A percentile compares a stretch with the other conserved stretches of the same genome.
These are phyloP conservation scores for Apostichopus parvimensis DNA, from an alignment of 35 echinoderm and acorn worm genomes.

Conservation along the genomic window DNA sequence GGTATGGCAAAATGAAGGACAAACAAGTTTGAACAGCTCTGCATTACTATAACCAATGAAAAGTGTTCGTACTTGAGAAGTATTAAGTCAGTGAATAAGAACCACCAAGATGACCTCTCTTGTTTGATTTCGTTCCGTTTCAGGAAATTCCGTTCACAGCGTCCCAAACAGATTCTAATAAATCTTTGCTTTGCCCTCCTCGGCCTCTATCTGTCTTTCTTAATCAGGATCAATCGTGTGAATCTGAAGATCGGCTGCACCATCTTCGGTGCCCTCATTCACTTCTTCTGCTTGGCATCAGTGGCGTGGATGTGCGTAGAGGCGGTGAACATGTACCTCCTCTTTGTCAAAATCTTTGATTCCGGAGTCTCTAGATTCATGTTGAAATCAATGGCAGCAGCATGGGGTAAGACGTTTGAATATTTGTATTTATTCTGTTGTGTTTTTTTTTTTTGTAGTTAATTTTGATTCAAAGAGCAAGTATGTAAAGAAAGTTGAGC, in stretches of 20 bases:
- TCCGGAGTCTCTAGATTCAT: conserved; percentile 33
- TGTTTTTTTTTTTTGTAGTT: no score
- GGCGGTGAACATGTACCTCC: conserved; percentile 65
- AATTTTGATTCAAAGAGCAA: no score
- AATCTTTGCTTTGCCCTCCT: conserved; percentile 50
- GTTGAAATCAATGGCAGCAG: conserved; percentile 15
- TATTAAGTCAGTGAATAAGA: no score
- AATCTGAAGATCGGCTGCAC: conserved; percentile 25
- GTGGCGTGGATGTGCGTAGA: conserved; percentile 65
- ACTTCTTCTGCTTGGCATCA: conserved; percentile 65
- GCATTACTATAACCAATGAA: no score
- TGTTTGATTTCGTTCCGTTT: neutral
- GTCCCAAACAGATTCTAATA: conserved; percentile 38
- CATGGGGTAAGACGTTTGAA: conserved; percentile 49
- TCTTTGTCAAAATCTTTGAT: conserved; percentile 63
- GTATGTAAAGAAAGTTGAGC: no score
- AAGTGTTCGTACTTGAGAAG: no score
- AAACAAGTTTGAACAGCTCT: no score
- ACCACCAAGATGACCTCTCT: no score
- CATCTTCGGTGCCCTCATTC: conserved; percentile 44
- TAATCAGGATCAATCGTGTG: conserved; percentile 25
- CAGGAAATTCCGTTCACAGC: conserved; percentile 22
- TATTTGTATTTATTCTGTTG: no score
- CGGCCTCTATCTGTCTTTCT: conserved; percentile 43
- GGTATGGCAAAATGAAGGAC: no score